Conservation (phyloP, 2,113 vertebrate species). For the Chionis minor region DNA sequence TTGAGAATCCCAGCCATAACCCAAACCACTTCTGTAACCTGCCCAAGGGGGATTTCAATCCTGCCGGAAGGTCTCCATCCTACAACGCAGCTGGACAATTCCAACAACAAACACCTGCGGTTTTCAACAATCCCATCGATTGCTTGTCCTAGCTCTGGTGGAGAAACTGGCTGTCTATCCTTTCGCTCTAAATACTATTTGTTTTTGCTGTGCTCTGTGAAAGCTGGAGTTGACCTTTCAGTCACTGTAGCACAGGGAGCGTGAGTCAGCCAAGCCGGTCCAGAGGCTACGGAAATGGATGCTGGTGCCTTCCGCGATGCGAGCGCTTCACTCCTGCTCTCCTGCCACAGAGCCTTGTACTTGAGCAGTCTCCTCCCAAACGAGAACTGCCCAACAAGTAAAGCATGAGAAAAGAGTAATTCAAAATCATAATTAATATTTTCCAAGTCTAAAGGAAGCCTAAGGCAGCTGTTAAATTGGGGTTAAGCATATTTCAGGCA, state of each 20-base stretch:
- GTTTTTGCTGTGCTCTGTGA: not conserved
- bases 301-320: not conserved
- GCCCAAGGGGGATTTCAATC: not conserved
- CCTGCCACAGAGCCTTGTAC: not conserved
- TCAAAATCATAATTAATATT: not conserved
- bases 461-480: not conserved
- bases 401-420: not conserved
- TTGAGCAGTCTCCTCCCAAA: not conserved
- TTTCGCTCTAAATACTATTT: not conserved
- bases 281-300: not conserved
- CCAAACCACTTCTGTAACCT: not conserved
- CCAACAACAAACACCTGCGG: not conserved
- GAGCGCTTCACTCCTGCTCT: not conserved
- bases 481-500: not conserved
- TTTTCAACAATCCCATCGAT: not conserved
- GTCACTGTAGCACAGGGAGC: not conserved
- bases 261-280: not conserved
- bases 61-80: not conserved
- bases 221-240: not conserved
- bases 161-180: not conserved
- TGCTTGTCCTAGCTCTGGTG: not conserved
- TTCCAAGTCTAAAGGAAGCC: not conserved
- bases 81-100: not conserved
- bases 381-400: not conserved
- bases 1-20: not conserved